Evolutionary conservation across 2,113 vertebrate species (phyloP), one percentile per base, ranked within the genome.

Genomic region (Colius striatus): DNA sequence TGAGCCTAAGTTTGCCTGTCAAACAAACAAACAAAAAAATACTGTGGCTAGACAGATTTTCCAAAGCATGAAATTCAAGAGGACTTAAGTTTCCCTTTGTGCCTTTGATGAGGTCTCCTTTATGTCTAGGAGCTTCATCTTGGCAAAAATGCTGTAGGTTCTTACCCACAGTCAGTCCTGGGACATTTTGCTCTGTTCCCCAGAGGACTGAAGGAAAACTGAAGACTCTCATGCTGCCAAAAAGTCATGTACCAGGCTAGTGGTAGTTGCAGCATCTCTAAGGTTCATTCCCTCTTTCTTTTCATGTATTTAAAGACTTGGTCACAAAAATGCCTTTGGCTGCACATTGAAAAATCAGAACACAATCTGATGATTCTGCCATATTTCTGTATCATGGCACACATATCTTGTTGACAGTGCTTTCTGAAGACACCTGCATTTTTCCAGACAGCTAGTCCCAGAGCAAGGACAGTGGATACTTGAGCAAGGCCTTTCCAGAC

Each of bases 41-140:
- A 86, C 90, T 94, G 83, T 36, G 63, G 77, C 84, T 55, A 77
- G 93, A 58, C 80, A 81, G 92, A 88, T 90, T 97, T 95, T 92
- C 96, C 94, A 95, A 92, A 93, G 92, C 92, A 92, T 57, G 85
- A 94, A 86, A 96, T 86, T 84, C 85, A 90, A 95, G 94, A 84
- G 36, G 93, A 94, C 68, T 90, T 90, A 84, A 41, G 62, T 96
- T 95, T 92, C 93, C 73, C 66, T 86, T 92, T 92, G 88, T 89
- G 83, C 65, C 57, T 97, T 95, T 96, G 79, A 94, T 94, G 88
- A 90, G 29, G 41, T 45, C 38, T 85, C 48, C 75, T 67, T 93
- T 15, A 0, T 41, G n/a, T 72, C 79, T 62, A 89, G 87, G 58
- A 84, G 77, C 50, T 78, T 82, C 1, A 0, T 41, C 91, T 71